Conservation (phyloP, 2,113 vertebrate genomes). For the Colinus virginianus region DNA sequence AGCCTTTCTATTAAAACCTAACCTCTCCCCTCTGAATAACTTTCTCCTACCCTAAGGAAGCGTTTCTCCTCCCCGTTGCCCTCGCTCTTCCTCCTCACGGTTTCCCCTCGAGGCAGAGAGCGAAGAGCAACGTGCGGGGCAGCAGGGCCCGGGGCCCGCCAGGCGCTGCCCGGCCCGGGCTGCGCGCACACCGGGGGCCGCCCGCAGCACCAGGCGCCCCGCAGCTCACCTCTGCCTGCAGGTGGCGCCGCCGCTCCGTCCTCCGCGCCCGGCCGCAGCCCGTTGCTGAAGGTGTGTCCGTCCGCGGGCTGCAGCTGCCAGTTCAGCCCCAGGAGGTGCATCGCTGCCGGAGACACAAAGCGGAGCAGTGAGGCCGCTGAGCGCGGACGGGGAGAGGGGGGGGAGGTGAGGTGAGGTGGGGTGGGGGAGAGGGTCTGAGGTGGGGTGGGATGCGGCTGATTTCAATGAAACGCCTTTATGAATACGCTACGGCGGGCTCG, state of each 20-base stretch:
- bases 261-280: slow-evolving; percentile 87
- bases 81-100: background rate
- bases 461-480: background rate
- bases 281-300: slow-evolving; percentile 93
- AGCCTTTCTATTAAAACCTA: background rate
- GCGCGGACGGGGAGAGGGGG: background rate
- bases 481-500: background rate
- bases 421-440: background rate
- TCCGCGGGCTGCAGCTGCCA: slow-evolving; percentile 97
- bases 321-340: slow-evolving; percentile 97
- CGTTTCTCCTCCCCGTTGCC: background rate
- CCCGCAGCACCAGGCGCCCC: background rate
- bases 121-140: too few relatives aligned
- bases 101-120: background rate
- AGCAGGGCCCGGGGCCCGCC: too few relatives aligned
- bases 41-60: background rate
- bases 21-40: background rate
- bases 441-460: background rate
- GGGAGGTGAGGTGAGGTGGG: background rate
- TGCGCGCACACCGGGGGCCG: background rate
- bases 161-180: too few relatives aligned
- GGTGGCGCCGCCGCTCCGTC: slow-evolving; percentile 92
- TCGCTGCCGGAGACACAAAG: slow-evolving; percentile 86
- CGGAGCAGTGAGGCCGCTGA: slow-evolving; percentile 50
- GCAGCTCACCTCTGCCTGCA: slow-evolving; percentile 93